Evolutionary conservation across 2,888 invertebrate species (phyloP).

Genomic region (Drosophila meridionalis): DNA sequence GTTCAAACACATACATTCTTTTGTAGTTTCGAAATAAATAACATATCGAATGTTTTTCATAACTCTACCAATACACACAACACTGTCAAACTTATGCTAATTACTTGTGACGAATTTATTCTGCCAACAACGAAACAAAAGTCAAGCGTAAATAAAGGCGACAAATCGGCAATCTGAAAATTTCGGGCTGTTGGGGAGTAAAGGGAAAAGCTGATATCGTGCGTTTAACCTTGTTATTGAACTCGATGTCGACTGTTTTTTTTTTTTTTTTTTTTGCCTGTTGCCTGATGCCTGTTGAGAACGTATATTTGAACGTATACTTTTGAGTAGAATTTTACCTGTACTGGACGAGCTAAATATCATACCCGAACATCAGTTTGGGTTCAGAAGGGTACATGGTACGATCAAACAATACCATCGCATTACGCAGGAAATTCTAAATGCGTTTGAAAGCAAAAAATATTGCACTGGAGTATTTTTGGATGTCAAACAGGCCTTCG

Average conservation of each 20-base stretch:
- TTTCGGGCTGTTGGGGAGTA: neutral
- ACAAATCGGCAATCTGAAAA: neutral
- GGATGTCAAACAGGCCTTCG: too few species aligned
- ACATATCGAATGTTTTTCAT: conserved; percentile 19
- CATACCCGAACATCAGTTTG: too few species aligned
- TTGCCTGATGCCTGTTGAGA: too few species aligned
- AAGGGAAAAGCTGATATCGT: conserved; percentile 15
- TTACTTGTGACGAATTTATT: conserved; percentile 60
- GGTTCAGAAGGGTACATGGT: too few species aligned
- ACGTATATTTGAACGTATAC: too few species aligned
- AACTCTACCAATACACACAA: conserved; percentile 32
- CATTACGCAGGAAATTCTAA: too few species aligned
- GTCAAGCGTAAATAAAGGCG: conserved; percentile 32
- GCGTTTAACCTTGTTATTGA: conserved; percentile 73
- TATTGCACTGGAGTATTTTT: too few species aligned
- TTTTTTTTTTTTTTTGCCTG: too few species aligned
- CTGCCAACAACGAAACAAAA: conserved; percentile 42
- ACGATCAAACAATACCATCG: too few species aligned
- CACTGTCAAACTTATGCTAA: conserved; percentile 54
- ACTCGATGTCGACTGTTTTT: conserved; percentile 34
- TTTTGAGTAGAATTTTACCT: too few species aligned
- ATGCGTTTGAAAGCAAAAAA: too few species aligned
- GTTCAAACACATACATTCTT: neutral
- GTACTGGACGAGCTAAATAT: too few species aligned
- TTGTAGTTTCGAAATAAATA: neutral